Percentiles rank a stretch among this genome's conserved stretches.
Conservation (phyloP, 2,113 vertebrate genomes). For the Phocoena sinus region DNA sequence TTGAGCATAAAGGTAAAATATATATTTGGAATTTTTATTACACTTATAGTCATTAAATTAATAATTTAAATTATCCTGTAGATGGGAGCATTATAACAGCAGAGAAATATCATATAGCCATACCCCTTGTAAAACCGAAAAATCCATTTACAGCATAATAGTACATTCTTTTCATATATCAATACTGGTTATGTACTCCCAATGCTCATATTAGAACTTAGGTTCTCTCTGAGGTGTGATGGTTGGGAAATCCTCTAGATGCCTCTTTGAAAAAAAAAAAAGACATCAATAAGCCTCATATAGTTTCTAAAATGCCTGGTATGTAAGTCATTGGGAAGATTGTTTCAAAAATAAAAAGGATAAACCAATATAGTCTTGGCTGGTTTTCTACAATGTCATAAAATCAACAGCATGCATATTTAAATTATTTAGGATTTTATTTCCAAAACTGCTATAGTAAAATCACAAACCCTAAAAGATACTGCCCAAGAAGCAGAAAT, state of each 20-base stretch:
- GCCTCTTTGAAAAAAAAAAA: neutral
- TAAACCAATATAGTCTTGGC: neutral
- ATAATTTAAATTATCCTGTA: conserved; percentile 8
- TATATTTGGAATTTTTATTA: conserved; percentile 32
- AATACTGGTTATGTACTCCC: neutral
- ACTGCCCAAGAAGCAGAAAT: neutral
- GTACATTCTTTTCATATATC: neutral
- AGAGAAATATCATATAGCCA: neutral
- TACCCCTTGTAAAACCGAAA: neutral
- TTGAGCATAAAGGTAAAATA: neutral
- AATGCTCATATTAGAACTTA: neutral
- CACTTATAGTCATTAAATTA: neutral
- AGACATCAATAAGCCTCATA: neutral
- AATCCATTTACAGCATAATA: neutral
- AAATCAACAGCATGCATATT: neutral
- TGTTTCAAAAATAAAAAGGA: neutral
- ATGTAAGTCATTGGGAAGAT: neutral
- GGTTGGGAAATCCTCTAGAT: neutral
- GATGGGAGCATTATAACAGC: neutral
- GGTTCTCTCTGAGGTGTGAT: neutral
- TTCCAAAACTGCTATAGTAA: neutral
- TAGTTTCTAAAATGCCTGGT: neutral
- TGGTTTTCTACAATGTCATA: neutral
- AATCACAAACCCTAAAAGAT: neutral
- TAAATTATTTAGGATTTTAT: neutral